Base-by-base conservation (phyloP, 2,797 vertebrate species). In the Necrosyrtes monachus region DNA sequence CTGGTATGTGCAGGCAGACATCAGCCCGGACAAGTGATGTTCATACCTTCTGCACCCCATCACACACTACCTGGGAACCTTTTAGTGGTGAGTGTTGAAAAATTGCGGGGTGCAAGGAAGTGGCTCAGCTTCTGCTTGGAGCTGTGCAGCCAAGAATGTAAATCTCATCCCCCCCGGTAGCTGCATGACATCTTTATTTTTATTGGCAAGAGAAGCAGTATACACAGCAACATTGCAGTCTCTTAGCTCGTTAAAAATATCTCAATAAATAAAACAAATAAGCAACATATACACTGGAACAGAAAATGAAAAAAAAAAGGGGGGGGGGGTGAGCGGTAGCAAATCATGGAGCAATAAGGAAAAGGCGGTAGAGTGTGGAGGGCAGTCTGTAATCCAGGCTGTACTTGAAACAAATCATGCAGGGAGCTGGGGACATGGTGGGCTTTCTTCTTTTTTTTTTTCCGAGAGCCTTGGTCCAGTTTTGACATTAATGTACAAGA, bases 181-280 rank as follows among this genome's bases (percentile, higher is more conserved):
- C 96, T 91, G 96, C 77, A 94, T 24, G 63, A 96, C 54, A 57
- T 94, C 96, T 98, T 98, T 98, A 98, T 98, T 98, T 95, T 95
- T 94, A 94, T 90, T 74, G 97, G 96, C 95, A 70, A 78, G 92
- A 96, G 94, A 91, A 88, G 96, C 84, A 62, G 93, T 89, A 93
- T 95, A 98, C 97, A 98, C 93, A 97, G 97, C 95, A 16, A 86
- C 65, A 31, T 76, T 96, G 97, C 94, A 93, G 96, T 97, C 97
- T 95, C 96, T 94, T 95, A 96, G 97, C 96, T 97, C 45, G 80
- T 97, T 98, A 97, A 98, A 97, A 97, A 97, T 98, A 98, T 99
- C 99, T 99, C 99, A 99, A 99, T 99, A 99, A 99, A 99, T 99
- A 99, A 99, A 97, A 97, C 98, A 98, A 97, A 97, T 81, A 97